Conservation (phyloP, 35 echinoderm and acorn worm genomes). For the Ptychodera flava region DNA sequence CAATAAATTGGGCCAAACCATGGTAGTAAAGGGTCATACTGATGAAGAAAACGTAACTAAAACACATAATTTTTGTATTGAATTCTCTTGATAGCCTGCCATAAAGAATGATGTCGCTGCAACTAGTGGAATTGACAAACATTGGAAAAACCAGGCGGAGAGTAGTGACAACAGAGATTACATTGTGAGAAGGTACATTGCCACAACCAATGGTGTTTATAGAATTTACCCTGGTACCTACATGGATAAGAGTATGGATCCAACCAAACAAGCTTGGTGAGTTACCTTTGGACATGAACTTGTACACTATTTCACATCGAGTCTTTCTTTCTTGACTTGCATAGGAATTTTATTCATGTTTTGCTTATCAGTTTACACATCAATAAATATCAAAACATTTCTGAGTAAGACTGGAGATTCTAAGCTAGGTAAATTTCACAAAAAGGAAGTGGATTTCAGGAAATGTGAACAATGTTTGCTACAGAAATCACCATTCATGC, state of each 20-base stretch:
- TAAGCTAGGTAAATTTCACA: too few relatives aligned
- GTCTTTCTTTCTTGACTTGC: neutral
- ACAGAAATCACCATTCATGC: too few relatives aligned
- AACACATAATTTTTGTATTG: too few relatives aligned
- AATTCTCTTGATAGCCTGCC: conserved; percentile 40
- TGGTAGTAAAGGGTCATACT: too few relatives aligned
- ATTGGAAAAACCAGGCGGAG: conserved; percentile 65
- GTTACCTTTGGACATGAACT: conserved; percentile 9
- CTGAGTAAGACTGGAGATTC: too few relatives aligned
- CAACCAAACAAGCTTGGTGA: conserved; percentile 79
- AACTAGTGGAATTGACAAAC: conserved; percentile 65
- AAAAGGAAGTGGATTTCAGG: too few relatives aligned
- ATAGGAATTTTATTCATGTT: too few relatives aligned
- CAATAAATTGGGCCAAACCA: too few relatives aligned
- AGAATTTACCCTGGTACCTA: conserved; percentile 90
- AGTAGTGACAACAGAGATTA: conserved; percentile 69
- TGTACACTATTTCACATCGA: neutral
- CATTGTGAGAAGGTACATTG: conserved; percentile 84
- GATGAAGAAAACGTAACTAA: too few relatives aligned
- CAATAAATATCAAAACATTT: too few relatives aligned
- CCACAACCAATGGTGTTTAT: conserved; percentile 73
- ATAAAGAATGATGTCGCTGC: conserved; percentile 95
- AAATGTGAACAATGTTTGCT: too few relatives aligned
- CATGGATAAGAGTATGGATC: conserved; percentile 82
- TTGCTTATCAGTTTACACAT: too few relatives aligned